Evolutionary conservation across 2,888 invertebrate species (phyloP).

Genomic region (Polydrusus tereticollis): DNA sequence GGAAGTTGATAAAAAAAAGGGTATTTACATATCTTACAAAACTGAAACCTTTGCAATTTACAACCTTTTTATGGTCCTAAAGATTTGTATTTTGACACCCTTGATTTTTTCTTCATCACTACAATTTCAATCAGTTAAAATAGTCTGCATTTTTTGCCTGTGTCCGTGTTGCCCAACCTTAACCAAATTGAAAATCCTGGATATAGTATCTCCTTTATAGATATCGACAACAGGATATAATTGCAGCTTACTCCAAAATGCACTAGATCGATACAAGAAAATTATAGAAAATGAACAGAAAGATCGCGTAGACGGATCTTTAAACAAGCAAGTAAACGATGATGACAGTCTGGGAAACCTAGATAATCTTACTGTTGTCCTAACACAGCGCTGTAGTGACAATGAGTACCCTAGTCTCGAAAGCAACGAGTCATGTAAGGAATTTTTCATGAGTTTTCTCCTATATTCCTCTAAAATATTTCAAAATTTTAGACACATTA

Average conservation of each 20-base stretch:
- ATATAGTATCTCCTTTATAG: slow-evolving; percentile 19
- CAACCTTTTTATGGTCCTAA: no score
- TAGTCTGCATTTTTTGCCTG: no score
- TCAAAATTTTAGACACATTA: slow-evolving; percentile 55
- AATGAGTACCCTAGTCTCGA: slow-evolving; percentile 72
- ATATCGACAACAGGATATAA: slow-evolving; percentile 24
- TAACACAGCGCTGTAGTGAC: slow-evolving; percentile 74
- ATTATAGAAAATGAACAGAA: slow-evolving; percentile 50
- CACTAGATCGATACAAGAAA: slow-evolving; percentile 53
- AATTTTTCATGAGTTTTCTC: not conserved
- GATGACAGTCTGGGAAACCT: slow-evolving; percentile 65
- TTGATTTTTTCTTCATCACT: no score
- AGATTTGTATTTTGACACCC: no score
- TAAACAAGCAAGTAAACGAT: slow-evolving; percentile 3
- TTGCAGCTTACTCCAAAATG: slow-evolving; percentile 50
- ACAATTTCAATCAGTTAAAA: no score
- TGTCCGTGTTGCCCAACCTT: no score
- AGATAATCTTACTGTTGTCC: slow-evolving; percentile 69
- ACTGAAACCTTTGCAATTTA: no score
- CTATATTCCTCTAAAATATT: not conserved
- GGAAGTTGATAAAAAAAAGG: no score
- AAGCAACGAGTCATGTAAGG: slow-evolving; percentile 85
- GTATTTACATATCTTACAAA: no score
- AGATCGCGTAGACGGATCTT: not conserved
- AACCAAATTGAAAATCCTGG: no score